Conservation (phyloP, 64 coral and sea anemone species). For the Dendrophyllia cribrosa region DNA sequence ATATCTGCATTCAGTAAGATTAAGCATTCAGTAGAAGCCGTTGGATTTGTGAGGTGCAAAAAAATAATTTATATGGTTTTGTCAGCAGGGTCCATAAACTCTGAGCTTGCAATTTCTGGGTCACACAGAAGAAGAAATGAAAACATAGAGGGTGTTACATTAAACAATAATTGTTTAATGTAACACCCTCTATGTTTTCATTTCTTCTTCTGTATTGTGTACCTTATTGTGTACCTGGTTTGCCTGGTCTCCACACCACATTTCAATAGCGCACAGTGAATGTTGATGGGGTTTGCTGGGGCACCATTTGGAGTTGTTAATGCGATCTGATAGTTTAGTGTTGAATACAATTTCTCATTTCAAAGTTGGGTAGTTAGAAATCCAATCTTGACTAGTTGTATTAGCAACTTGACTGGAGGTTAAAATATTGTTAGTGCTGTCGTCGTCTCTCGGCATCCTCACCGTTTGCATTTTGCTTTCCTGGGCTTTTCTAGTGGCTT, state of each 20-base stretch:
- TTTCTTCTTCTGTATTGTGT: no score
- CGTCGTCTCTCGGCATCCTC: neutral
- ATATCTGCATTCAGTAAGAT: no score
- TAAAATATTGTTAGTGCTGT: neutral
- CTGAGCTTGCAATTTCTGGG: no score
- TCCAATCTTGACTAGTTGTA: neutral
- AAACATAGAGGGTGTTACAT: no score
- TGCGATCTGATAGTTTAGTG: conserved; percentile 4
- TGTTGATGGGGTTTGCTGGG: neutral
- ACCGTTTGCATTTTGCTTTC: neutral
- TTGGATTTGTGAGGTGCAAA: no score
- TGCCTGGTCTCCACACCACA: neutral
- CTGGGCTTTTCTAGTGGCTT: neutral
- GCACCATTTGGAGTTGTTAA: conserved; percentile 27
- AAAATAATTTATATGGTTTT: no score
- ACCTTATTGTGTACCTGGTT: no score
- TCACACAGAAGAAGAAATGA: no score
- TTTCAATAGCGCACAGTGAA: conserved; percentile 1
- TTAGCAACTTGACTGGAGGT: neutral
- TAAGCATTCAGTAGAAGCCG: no score
- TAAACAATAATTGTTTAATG: no score
- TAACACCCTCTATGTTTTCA: no score
- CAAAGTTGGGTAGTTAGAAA: neutral
- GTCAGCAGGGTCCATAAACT: no score
- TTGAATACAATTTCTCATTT: conserved; percentile 10